Base-by-base conservation (phyloP, 2,888 invertebrate genomes). In the Sympetrum striolatum region DNA sequence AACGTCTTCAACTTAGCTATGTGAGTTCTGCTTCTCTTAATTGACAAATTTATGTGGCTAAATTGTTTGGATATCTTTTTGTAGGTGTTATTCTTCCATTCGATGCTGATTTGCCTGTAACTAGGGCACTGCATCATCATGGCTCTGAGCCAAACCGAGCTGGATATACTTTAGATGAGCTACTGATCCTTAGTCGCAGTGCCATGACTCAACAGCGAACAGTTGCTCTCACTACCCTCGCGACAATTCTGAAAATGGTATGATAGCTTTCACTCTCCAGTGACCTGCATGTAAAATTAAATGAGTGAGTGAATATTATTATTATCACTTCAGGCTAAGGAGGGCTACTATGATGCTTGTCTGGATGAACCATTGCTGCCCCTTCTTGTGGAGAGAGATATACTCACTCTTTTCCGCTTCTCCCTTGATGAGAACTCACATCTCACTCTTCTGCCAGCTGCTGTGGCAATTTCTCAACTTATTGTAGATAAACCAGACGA, bases 131-230 rank as follows among this genome's bases (percentile, higher is more conserved):
- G 25, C 98, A 98, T 94, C 97, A 99, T 93, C 99, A 99, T 94
- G 98, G 98, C 0, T 97, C 98, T 92, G 99, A 99, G 93, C 97
- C 98, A 12, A 97, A 96, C 91, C 95, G 98, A 91, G 97, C 99
- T 2, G 99, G 99, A 0, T 99, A 99, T 93, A 96, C 98, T 0
- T 93, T 99, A 18, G 97, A 97, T 92, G 99, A 99, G 94, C 93
- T 99, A 0, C 96, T 98, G 92, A 96, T 97, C 91, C 94, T 99
- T 1, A 96, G 96, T 58, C 93, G 95, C 25, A 95, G 95, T 91
- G 95, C 96, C 80, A 95, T 97, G n/a, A 95, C 95, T 31, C 98
- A 98, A 92, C 99, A 99, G 94, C 95, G 98, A 92, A 96, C 96
- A 0, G 95, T 97, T 90, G 97, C 98, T 0, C 94, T 99, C 25